These are phyloP conservation scores for Gorsachius goisagi DNA, from an alignment of 2,113 vertebrate genomes.

Conservation along the genomic window DNA sequence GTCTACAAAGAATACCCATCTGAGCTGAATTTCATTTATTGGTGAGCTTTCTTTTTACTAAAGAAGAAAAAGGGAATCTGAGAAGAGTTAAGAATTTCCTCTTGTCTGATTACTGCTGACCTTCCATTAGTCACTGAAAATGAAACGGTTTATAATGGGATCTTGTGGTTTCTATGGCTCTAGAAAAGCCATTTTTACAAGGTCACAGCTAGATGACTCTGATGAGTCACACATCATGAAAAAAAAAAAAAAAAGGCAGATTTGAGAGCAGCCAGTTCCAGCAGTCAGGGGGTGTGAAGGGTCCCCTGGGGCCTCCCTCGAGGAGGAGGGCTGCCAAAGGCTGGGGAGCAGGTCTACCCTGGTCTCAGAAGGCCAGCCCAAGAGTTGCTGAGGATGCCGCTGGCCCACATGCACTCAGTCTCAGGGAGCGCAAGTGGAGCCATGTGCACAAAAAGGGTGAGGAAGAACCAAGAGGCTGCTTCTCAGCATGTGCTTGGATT, in stretches of 20 bases:
- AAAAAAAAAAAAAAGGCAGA: background rate
- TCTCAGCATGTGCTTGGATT: background rate
- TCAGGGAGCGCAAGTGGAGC: fast-evolving
- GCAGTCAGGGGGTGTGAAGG: fast-evolving
- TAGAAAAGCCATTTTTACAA: constrained; percentile 41
- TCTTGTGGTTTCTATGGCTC: constrained; percentile 36
- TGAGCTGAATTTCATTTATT: constrained; percentile 15
- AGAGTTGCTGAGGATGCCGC: background rate
- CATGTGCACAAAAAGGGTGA: background rate
- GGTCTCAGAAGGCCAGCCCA: background rate
- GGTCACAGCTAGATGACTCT: background rate
- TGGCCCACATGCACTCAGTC: fast-evolving
- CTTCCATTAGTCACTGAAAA: constrained; percentile 33
- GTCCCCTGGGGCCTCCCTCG: background rate
- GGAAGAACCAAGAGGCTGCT: background rate
- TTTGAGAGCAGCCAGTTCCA: background rate
- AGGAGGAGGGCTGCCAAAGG: background rate
- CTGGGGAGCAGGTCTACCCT: background rate
- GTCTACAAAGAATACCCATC: background rate
- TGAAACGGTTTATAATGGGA: constrained; percentile 9
- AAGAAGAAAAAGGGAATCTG: background rate
- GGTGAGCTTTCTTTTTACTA: background rate
- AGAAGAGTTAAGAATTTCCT: constrained; percentile 57
- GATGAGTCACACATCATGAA: constrained; percentile 29
- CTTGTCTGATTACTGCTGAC: constrained; percentile 7